These are phyloP conservation scores for Cotesia typhae DNA, from an alignment of 1,140 invertebrate species.

Conservation along the genomic window DNA sequence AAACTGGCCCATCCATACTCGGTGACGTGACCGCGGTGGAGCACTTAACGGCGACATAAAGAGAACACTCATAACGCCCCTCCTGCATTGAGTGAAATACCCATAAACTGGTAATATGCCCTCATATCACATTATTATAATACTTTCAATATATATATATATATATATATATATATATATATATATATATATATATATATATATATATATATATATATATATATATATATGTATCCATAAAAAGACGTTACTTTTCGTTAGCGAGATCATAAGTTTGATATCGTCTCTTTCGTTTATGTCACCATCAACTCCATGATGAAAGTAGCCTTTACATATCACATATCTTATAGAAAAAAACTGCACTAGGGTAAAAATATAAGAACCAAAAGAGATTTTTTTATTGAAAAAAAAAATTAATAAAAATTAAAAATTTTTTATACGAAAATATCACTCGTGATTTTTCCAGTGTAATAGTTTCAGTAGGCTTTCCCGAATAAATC, in stretches of 20 bases:
- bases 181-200: slow-evolving; percentile 3
- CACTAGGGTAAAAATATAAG: background rate
- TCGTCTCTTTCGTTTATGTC: slow-evolving; percentile 3
- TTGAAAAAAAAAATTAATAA: no score
- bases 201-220: slow-evolving; percentile 13
- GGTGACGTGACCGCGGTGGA: background rate
- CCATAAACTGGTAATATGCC: slow-evolving; percentile 11
- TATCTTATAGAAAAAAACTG: background rate
- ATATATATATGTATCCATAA: background rate
- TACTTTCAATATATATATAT: slow-evolving; percentile 6
- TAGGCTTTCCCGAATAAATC: background rate
- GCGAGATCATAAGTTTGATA: slow-evolving; percentile 13
- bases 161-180: background rate
- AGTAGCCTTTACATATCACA: no score
- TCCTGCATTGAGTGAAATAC: background rate
- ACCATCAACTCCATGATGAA: background rate
- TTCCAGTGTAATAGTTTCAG: no score
- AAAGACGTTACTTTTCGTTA: slow-evolving; percentile 11
- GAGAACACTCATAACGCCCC: slow-evolving; percentile 8
- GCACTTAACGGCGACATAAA: slow-evolving; percentile 14
- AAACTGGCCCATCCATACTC: background rate
- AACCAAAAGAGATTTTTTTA: no score
- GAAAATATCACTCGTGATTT: no score
- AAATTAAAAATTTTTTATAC: no score
- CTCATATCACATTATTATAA: background rate